phyloP scores from a whole-genome alignment of 2,888 invertebrate species.

The Acleris cristana region DNA sequence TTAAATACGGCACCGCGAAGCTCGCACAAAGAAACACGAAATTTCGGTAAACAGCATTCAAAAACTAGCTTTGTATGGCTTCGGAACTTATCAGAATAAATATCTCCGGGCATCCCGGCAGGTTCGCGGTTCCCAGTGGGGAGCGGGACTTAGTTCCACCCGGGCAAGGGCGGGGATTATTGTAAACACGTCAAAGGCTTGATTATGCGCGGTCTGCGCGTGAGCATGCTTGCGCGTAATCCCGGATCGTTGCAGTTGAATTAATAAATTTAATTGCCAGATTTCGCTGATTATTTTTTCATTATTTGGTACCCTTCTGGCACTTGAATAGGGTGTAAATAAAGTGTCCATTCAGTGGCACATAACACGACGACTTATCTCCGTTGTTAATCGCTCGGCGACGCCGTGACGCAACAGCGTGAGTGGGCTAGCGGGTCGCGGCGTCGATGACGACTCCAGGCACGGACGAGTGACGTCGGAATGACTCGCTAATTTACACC shows the following conservation, averaged over 20 bases:
- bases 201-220: conserved; percentile 8
- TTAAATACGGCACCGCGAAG: neutral
- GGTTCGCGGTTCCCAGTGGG: conserved; percentile 8
- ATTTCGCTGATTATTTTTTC: conserved; percentile 3
- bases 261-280: conserved; percentile 22
- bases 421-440: too few species aligned
- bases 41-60: neutral
- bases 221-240: conserved; percentile 13
- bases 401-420: too few species aligned
- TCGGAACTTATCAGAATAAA: conserved; percentile 5
- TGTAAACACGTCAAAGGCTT: neutral
- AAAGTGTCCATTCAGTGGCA: too few species aligned
- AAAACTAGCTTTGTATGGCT: conserved; percentile 5
- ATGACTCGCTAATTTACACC: too few species aligned
- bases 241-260: conserved; percentile 22
- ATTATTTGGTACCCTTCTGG: conserved; percentile 3
- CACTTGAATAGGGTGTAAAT: too few species aligned
- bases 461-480: too few species aligned
- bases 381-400: too few species aligned
- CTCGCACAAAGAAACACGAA: conserved; percentile 5
- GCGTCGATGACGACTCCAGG: too few species aligned
- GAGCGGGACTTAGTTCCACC: neutral
- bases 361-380: too few species aligned
- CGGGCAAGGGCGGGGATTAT: conserved; percentile 12
- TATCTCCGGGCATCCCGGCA: conserved; percentile 8